Base-by-base conservation (phyloP, 2,888 invertebrate species). In the Cataglyphis altisquamis region DNA sequence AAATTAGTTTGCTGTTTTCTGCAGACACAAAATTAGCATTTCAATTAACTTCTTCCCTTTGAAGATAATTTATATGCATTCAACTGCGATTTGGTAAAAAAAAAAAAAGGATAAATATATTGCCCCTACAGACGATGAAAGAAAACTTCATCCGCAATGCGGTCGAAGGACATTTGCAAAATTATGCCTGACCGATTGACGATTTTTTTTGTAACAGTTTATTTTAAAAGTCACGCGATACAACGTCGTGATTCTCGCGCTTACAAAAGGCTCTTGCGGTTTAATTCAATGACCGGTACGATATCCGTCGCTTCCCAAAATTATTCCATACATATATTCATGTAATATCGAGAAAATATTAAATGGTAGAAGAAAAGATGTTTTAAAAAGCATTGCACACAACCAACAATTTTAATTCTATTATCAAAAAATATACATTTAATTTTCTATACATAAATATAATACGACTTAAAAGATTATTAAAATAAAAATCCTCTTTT, bases 71-170 rank as follows among this genome's bases (percentile, higher is more conserved):
- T 68, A 66, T 39, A 29, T 3, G 15, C 9, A 21, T 57, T 29
- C 4, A 36, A 67, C 55, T 55, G 29, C 29, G 3, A 45, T 57
- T 70, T 18, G 72, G 3, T 18, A 70, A 70, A 45, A 25, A 25
- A 25, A 25, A 25, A 77, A 41, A n/a, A 67, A 36, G 12, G 45
- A 70, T 70, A 57, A 78, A 70, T 70, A 18, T 4, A n/a, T 15
- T 18, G 36, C 21, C 15, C 32, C 18, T 60, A 45, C 36, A 36
- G 32, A 10, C 57, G 60, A 80, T 60, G 45, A 80, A 80, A 80
- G 60, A 70, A 80, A 80, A 45, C 25, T 39, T 57, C 36, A 66
- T 89, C 88, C 70, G 88, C 88, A 88, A 81, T 88, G 88, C 88
- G 87, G 88, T 87, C 78, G 41, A 80, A 60, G 25, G 60, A 36